phyloP scores from a whole-genome alignment of 2,888 invertebrate species.

The Sinodicranocentrus sp. region DNA sequence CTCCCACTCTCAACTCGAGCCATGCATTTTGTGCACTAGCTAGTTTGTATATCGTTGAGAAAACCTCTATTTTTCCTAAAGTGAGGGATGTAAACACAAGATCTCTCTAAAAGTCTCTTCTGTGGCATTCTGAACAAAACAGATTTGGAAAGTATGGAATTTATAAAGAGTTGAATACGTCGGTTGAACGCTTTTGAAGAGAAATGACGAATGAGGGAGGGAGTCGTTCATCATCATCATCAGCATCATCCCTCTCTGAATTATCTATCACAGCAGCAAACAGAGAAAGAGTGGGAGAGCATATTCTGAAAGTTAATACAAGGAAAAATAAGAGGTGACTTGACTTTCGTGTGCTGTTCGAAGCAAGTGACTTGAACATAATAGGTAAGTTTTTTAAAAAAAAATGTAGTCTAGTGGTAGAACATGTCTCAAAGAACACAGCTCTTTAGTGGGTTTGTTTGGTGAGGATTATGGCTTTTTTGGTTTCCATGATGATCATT shows the following conservation, averaged over 20 bases:
- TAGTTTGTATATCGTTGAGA: too few species aligned
- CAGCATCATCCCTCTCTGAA: constrained; percentile 23
- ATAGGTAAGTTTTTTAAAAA: constrained; percentile 13
- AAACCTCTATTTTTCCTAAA: too few species aligned
- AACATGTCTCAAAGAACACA: background rate
- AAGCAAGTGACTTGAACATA: constrained; percentile 10
- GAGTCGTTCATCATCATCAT: constrained; percentile 68
- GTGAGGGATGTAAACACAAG: constrained; percentile 35
- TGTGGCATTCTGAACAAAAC: background rate
- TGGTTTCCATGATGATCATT: constrained; percentile 60
- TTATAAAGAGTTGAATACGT: constrained; percentile 44
- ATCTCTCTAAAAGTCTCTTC: background rate
- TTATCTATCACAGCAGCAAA: constrained; percentile 57
- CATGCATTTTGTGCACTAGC: too few species aligned
- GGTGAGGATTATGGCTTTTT: constrained; percentile 59
- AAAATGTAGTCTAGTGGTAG: background rate
- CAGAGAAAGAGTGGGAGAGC: constrained; percentile 14
- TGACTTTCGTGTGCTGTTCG: background rate
- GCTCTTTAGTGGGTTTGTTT: constrained; percentile 55
- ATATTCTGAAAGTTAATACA: constrained; percentile 15
- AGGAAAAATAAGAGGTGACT: background rate
- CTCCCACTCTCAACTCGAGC: background rate
- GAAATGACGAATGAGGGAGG: constrained; percentile 67
- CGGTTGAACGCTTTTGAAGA: constrained; percentile 38
- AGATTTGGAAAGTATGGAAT: constrained; percentile 45